Base-by-base conservation (phyloP, 2,797 vertebrate species). In the Tarsius wallacei region DNA sequence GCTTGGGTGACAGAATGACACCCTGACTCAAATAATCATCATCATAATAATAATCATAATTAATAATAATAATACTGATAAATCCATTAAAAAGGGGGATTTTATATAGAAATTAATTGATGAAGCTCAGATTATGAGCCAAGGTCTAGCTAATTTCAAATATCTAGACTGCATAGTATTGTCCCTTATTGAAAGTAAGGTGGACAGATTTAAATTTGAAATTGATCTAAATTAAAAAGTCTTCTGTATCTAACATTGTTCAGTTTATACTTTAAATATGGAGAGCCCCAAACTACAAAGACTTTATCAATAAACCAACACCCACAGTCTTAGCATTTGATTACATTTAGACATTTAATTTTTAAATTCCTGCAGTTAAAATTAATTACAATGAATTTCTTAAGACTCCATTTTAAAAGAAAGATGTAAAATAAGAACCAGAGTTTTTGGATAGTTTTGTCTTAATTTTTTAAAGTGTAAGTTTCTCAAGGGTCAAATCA, bases 141-240 rank as follows among this genome's bases (percentile, higher is more conserved):
- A 10, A 55, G 24, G n/a, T 28, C 51, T 9, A 91, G 7, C 2
- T 55, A 24, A 87, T 91, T 77, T 89, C 22, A 78, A 22, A 82
- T 36, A 59, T 16, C 19, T 59, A 78, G 26, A 81, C 24, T 7
- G 33, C 4, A 31, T 26, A 77, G 16, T 42, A 2, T 22, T 49
- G 17, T 47, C 7, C 88, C 10, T 71, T 47, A 74, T 1, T 71
- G 57, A 13, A 15, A 91, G 51, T 64, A 49, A 90, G 5, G 66
- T 47, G 21, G 19, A 78, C 17, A 84, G 3, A 90, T 89, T 81
- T 87, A 92, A 64, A 96, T 28, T 68, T 74, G 33, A 70, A 73
- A 71, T 21, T 80, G 17, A 61, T 80, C 33, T 21, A 93, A 83
- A 15, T 51, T 84, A 70, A 90, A 70, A 90, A 59, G 7, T 31